These are phyloP conservation scores for Apamea sordens DNA, from an alignment of 2,888 invertebrate species.

Conservation along the genomic window DNA sequence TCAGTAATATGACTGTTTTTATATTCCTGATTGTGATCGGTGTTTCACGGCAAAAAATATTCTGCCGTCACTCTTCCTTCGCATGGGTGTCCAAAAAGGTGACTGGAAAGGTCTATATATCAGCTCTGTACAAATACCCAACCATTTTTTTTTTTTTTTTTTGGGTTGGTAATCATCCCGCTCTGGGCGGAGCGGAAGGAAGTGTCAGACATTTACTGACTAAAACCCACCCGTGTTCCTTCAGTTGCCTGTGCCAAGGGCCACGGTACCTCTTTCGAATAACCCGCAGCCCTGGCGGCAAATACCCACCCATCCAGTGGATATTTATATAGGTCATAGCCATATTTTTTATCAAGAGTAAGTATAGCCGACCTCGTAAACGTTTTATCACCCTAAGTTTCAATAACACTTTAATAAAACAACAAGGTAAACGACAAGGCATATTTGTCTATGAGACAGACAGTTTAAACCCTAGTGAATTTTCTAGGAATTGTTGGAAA, in stretches of 20 bases:
- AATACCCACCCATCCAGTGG: not conserved
- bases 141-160: no score
- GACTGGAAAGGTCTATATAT: not conserved
- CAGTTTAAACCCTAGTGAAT: not conserved
- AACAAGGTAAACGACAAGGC: not conserved
- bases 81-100: not conserved
- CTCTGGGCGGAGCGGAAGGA: no score
- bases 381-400: not conserved
- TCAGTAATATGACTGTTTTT: slow-evolving; percentile 2
- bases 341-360: not conserved
- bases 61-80: not conserved
- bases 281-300: no score
- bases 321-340: not conserved
- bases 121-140: not conserved
- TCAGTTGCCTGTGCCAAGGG: no score
- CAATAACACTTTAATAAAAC: not conserved
- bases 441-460: not conserved
- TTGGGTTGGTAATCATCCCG: no score
- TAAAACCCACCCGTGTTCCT: no score
- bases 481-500: not conserved
- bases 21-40: not conserved
- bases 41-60: not conserved
- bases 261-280: no score
- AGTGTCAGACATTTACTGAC: no score
- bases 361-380: not conserved